A percentile compares a stretch with the other conserved stretches of the same genome.
phyloP scores from a whole-genome alignment of 2,113 vertebrate species.

The Saguinus midas region DNA sequence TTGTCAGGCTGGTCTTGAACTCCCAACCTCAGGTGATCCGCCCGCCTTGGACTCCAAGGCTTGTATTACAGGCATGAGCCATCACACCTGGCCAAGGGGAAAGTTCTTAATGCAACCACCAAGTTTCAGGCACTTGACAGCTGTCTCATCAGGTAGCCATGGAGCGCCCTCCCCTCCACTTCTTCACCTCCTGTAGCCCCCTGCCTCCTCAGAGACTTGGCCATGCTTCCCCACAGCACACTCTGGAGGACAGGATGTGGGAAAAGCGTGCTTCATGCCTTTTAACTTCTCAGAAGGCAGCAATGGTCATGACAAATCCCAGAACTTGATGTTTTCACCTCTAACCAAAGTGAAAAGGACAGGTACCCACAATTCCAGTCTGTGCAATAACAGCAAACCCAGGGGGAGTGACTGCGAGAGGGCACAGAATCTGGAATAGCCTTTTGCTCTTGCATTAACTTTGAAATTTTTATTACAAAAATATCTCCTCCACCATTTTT shows the following conservation, averaged over 20 bases:
- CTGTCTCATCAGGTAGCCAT: fast-evolving
- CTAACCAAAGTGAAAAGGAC: background rate
- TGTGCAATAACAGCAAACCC: background rate
- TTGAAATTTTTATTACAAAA: background rate
- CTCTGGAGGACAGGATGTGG: fast-evolving
- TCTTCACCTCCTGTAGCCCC: background rate
- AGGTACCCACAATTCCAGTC: background rate
- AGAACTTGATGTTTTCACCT: background rate
- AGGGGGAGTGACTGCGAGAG: background rate
- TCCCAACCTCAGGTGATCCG: too few relatives aligned
- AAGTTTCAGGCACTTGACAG: background rate
- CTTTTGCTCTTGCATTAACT: background rate
- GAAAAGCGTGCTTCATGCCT: background rate
- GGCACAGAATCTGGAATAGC: background rate
- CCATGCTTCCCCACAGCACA: fast-evolving
- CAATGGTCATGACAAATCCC: fast-evolving
- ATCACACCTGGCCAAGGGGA: background rate
- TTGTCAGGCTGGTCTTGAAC: too few relatives aligned
- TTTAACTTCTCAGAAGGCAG: background rate
- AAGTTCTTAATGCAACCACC: background rate
- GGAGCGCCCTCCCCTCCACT: fast-evolving
- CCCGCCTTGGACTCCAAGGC: too few relatives aligned
- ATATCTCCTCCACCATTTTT: background rate
- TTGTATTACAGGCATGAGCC: too few relatives aligned
- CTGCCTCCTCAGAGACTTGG: background rate